Evolutionary conservation across 1,140 invertebrate genomes (phyloP).

Genomic region (Colletes gigas): DNA sequence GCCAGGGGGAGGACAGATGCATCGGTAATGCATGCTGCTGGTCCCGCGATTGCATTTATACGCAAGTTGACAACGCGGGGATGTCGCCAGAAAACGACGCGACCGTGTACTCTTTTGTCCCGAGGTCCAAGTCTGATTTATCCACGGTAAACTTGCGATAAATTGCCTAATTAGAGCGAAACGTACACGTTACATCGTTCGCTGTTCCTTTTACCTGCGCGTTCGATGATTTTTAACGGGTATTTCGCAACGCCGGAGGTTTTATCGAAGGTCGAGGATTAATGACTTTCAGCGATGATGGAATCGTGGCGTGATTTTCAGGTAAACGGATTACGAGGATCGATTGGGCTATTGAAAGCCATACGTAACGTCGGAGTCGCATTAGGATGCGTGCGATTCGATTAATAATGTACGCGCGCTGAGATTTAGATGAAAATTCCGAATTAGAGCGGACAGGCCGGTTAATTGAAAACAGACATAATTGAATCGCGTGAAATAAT

Average conservation of each 20-base stretch:
- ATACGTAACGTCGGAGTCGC: slow-evolving; percentile 12
- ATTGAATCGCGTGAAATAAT: slow-evolving; percentile 37
- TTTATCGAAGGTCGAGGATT: slow-evolving; percentile 4
- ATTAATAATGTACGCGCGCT: slow-evolving; percentile 29
- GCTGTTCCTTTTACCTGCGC: too few relatives aligned
- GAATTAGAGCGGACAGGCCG: neutral
- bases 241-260: neutral
- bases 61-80: slow-evolving; percentile 10
- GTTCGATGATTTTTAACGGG: neutral
- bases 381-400: slow-evolving; percentile 34
- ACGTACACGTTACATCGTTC: neutral
- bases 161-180: slow-evolving; percentile 54
- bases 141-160: slow-evolving; percentile 26
- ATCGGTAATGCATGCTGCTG: slow-evolving; percentile 20
- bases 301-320: slow-evolving; percentile 28
- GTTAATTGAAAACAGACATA: slow-evolving; percentile 40
- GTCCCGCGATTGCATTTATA: slow-evolving; percentile 31
- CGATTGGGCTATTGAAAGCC: slow-evolving; percentile 38
- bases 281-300: neutral
- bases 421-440: slow-evolving; percentile 36
- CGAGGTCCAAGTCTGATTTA: neutral
- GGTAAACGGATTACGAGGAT: slow-evolving; percentile 34
- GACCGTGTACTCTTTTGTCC: slow-evolving; percentile 15
- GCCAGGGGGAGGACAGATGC: slow-evolving; percentile 22
- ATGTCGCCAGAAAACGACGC: neutral